Evolutionary conservation across 2,113 vertebrate genomes (phyloP), one percentile per base, ranked within the genome.

Genomic region (Diglossa brunneiventris): DNA sequence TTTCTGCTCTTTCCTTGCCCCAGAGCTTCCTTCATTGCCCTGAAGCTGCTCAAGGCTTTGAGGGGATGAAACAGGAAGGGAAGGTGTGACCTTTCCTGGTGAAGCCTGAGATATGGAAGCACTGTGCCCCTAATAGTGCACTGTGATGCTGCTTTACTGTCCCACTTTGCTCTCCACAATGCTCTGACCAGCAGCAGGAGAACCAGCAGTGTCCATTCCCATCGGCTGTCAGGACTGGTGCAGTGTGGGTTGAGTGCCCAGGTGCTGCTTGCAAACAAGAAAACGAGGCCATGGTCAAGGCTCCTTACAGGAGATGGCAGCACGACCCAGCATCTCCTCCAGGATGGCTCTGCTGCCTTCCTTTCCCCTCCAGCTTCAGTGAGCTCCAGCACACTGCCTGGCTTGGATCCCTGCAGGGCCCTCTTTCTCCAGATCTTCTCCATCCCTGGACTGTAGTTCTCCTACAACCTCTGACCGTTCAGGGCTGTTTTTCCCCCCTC

Each of bases 321-420:
- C 44, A 70, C 2, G 1, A 44, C 20, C 37, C 35, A 68, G 26
- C 16, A 16, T 33, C 24, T 90, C 31, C 61, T 62, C 37, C 52
- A 37, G 41, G 26, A 27, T 16, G 3, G 4, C 4, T 53, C 39
- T 68, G 46, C 30, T 81, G 74, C 5, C 16, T 74, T 72, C 35
- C 30, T 10, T 44, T n/a, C 12, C 15, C 18, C 26, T 62, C 27
- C 41, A 47, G 59, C 30, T 77, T 67, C 64, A 50, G 30, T 2
- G 19, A 15, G 15, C 6, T 70, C 27, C 42, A 63, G 26, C 9
- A 69, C 0, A 0, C 12, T 7, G 2, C 39, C 27, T 72, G 1
- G 0, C 69, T 73, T 87, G 49, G 7, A n/a, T n/a, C 21, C 11
- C 31, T 56, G 16, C 2, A 3, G 11, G 15, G 2, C 3, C 76